Evolutionary conservation across 2,797 vertebrate species (phyloP).

Genomic region (Chromis chromis): DNA sequence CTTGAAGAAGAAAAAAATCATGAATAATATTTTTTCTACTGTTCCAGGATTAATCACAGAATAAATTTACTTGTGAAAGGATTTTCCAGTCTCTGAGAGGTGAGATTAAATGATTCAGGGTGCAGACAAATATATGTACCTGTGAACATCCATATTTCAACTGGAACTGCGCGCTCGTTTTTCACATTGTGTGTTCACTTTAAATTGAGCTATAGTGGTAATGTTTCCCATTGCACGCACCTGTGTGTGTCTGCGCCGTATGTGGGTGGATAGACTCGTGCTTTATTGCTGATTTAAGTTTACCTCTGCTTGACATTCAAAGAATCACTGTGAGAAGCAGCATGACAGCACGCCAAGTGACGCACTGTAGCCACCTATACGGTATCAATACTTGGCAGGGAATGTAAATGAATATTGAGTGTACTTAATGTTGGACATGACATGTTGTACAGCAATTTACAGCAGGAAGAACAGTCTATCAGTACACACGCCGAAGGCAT

Average conservation of each 20-base stretch:
- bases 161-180: conserved; percentile 75
- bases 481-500: conserved; percentile 32
- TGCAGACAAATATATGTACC: conserved; percentile 79
- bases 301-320: conserved; percentile 50
- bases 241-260: conserved; percentile 21
- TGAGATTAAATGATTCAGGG: conserved; percentile 80
- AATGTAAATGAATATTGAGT: conserved; percentile 58
- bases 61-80: conserved; percentile 72
- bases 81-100: conserved; percentile 68
- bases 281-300: conserved; percentile 55
- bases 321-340: conserved; percentile 37
- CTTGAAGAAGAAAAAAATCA: conserved; percentile 63
- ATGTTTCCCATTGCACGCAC: conserved; percentile 57
- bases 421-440: conserved; percentile 52
- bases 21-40: conserved; percentile 72
- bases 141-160: conserved; percentile 80
- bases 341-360: conserved; percentile 34
- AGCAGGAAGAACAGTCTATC: conserved; percentile 36
- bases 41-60: conserved; percentile 74
- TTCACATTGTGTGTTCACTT: conserved; percentile 78
- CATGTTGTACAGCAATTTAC: conserved; percentile 43
- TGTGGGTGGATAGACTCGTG: conserved; percentile 34
- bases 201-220: conserved; percentile 75
- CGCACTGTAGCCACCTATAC: conserved; percentile 39
- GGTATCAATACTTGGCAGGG: conserved; percentile 50